Conservation (phyloP, 2,797 vertebrate genomes). For the Sternotherus odoratus region DNA sequence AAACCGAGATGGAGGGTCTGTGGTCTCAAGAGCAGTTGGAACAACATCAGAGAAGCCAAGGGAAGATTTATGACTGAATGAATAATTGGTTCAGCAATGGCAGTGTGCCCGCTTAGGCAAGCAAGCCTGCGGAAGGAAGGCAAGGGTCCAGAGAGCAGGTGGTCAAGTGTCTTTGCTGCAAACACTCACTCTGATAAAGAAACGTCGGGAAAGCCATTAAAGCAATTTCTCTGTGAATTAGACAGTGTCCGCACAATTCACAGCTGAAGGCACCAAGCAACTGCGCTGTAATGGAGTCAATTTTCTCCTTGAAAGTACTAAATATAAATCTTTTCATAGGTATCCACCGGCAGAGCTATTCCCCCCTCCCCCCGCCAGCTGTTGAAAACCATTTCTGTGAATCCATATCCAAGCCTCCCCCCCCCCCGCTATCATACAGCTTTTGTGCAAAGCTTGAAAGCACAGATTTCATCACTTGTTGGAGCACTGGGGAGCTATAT, state of each 20-base stretch:
- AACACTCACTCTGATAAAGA: not conserved
- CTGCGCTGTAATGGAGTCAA: slow-evolving; percentile 37
- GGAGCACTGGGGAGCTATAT: not conserved
- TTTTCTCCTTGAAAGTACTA: slow-evolving; percentile 53
- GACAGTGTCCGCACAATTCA: slow-evolving; percentile 10
- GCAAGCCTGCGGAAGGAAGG: accelerated
- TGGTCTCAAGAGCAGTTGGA: not conserved
- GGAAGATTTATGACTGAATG: not conserved
- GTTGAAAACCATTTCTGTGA: slow-evolving; percentile 10
- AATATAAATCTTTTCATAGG: slow-evolving; percentile 41
- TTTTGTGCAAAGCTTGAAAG: not conserved
- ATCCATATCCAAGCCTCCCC: not conserved
- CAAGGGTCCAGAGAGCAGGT: not conserved
- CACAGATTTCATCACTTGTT: not conserved
- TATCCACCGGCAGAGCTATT: not conserved
- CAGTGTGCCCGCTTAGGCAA: accelerated
- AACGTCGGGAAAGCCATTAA: slow-evolving; percentile 15
- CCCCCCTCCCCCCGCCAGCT: not conserved
- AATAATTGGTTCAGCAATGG: not conserved
- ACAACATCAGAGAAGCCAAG: not conserved
- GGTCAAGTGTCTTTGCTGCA: not conserved
- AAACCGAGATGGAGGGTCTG: accelerated
- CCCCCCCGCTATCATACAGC: not conserved
- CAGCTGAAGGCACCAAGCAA: slow-evolving; percentile 7
- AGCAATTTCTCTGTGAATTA: slow-evolving; percentile 14